Evolutionary conservation across 2,797 vertebrate species (phyloP).

Genomic region (Sebastes oblongus): DNA sequence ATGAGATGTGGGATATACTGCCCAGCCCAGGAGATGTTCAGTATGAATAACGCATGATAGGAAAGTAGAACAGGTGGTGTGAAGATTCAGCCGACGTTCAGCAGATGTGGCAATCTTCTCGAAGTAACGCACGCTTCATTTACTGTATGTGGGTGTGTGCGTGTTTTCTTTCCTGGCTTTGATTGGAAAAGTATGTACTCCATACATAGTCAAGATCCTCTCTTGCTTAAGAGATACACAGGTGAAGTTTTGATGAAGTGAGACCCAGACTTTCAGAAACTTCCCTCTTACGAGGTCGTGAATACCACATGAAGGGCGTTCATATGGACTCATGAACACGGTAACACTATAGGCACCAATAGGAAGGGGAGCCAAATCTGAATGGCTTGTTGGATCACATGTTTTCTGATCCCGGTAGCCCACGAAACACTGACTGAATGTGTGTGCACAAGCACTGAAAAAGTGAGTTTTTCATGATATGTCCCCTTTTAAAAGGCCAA

Average conservation of each 20-base stretch:
- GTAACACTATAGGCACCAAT: too few species aligned
- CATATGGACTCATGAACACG: too few species aligned
- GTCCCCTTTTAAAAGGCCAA: background rate
- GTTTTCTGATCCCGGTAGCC: too few species aligned
- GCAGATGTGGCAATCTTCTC: background rate
- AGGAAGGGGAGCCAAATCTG: too few species aligned
- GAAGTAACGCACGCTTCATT: conserved; percentile 12
- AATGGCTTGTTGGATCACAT: too few species aligned
- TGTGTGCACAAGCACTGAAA: too few species aligned
- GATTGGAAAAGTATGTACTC: conserved; percentile 32
- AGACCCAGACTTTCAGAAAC: background rate
- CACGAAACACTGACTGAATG: too few species aligned
- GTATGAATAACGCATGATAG: conserved; percentile 30
- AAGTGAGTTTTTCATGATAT: too few species aligned
- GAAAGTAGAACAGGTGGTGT: conserved; percentile 16
- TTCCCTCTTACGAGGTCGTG: too few species aligned
- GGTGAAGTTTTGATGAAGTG: conserved; percentile 5
- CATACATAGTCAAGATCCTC: conserved; percentile 3
- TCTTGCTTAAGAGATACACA: background rate
- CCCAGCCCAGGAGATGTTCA: background rate
- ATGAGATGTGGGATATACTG: background rate
- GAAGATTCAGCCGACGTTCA: background rate
- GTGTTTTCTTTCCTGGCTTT: conserved; percentile 5
- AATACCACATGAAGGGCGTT: too few species aligned
- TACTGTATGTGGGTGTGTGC: background rate